Base-by-base conservation (phyloP, 1,140 invertebrate species). In the Eupeodes corollae region DNA sequence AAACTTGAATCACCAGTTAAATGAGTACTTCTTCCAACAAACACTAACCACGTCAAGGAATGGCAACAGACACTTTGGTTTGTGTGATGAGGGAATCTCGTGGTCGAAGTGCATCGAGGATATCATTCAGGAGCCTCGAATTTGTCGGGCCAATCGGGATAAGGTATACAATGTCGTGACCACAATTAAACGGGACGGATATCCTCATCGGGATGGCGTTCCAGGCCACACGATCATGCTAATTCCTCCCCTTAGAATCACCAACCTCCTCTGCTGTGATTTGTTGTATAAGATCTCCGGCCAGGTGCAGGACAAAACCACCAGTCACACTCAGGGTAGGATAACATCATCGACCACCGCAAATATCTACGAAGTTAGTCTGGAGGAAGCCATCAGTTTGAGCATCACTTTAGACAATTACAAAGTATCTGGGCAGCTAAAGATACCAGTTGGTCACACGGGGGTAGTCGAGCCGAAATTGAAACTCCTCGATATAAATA, bases 181-280 rank as follows among this genome's bases (percentile, higher is more conserved):
- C 16, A 79, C 82, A 40, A 78, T 92, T 21, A 75, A 78, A 44
- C 74, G 84, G 51, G 86, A 94, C 58, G 82, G 82, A 49, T 93
- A 85, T 73, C 88, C 89, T 3, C 59, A 72, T 16, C 86, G 88
- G 50, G 65, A 67, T 6, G 43, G 41, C 6, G 75, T 88, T 44
- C 88, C 91, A 16, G 91, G 85, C 0, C 93, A 98, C 67, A 81
- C 80, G 8, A 83, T 98, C 44, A 82, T 79, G 6, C 69, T 98
- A 18, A 65, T 90, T 47, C 85, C 91, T 21, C 88, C 88, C 1
- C 71, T 98, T 1, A 83, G 82, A 14, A 57, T 98, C 61, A 77
- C 78, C 26, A 88, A 86, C 77, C 69, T 88, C 53, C 70, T 91
- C 46, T 84, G 85, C 5, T 74, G 84, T 48, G 85, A 88, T 61